Conservation (phyloP, 1,140 invertebrate species). For the Pogonomyrmex californicus region DNA sequence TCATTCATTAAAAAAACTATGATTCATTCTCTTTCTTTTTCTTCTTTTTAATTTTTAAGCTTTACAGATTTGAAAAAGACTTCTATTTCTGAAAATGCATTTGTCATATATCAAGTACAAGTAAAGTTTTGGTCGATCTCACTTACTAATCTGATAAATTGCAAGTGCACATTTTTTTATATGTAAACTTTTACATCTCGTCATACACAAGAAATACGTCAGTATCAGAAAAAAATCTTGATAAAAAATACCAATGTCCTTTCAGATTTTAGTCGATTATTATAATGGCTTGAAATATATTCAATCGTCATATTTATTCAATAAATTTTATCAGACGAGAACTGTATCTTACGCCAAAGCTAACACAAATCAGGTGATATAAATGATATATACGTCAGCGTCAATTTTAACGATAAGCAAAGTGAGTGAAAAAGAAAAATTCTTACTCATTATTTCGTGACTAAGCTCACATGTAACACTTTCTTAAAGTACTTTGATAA, state of each 20-base stretch:
- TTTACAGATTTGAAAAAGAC: not conserved
- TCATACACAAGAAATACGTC: not conserved
- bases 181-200: not conserved
- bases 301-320: slow-evolving; percentile 12
- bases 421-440: not conserved
- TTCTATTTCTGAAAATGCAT: not conserved
- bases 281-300: not conserved
- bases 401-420: slow-evolving; percentile 21
- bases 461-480: slow-evolving; percentile 6
- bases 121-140: not conserved
- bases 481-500: slow-evolving; percentile 14
- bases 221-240: slow-evolving; percentile 18
- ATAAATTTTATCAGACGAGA: slow-evolving; percentile 34
- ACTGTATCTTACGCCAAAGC: not conserved
- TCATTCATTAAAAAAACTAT: not conserved
- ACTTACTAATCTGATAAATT: not conserved
- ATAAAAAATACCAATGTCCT: not conserved
- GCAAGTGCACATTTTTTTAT: not conserved
- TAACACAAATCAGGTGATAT: slow-evolving; percentile 13
- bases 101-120: not conserved
- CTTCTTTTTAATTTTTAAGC: not conserved
- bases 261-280: slow-evolving; percentile 8
- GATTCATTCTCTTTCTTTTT: too few species aligned
- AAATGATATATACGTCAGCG: slow-evolving; percentile 13
- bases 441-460: slow-evolving; percentile 36